Evolutionary conservation across 1,140 invertebrate species (phyloP).

Genomic region (Leptopilina boulardi): DNA sequence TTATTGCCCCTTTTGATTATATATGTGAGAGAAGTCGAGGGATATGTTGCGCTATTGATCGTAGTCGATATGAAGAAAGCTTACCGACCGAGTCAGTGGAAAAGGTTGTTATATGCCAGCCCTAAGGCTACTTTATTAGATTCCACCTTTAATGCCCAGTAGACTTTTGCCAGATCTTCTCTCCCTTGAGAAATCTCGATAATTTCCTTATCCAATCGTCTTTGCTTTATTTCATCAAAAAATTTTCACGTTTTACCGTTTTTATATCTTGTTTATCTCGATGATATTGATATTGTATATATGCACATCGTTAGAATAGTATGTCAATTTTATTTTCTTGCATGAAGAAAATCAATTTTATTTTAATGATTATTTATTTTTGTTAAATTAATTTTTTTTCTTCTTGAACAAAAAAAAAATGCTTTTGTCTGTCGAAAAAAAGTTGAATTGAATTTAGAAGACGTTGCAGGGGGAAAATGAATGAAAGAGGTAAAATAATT

Average conservation of each 20-base stretch:
- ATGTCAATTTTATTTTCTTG: no score
- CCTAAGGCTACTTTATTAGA: constrained; percentile 55
- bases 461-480: no score
- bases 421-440: no score
- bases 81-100: constrained; percentile 43
- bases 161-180: constrained; percentile 34
- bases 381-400: no score
- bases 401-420: no score
- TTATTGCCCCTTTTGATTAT: constrained; percentile 67
- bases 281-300: neutral
- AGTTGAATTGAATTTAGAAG: no score
- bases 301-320: neutral
- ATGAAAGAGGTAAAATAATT: neutral
- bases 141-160: constrained; percentile 45
- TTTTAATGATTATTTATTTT: no score
- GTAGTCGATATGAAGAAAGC: constrained; percentile 63
- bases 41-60: constrained; percentile 65
- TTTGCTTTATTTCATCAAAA: constrained; percentile 8
- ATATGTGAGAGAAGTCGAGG: constrained; percentile 62
- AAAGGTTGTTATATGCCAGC: constrained; percentile 26
- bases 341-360: no score
- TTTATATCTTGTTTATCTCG: constrained; percentile 34
- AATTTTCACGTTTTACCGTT: constrained; percentile 6
- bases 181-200: constrained; percentile 1
- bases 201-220: constrained; percentile 17